Evolutionary conservation across 2,888 invertebrate species (phyloP).

Genomic region (Meiosimyza platycephala): DNA sequence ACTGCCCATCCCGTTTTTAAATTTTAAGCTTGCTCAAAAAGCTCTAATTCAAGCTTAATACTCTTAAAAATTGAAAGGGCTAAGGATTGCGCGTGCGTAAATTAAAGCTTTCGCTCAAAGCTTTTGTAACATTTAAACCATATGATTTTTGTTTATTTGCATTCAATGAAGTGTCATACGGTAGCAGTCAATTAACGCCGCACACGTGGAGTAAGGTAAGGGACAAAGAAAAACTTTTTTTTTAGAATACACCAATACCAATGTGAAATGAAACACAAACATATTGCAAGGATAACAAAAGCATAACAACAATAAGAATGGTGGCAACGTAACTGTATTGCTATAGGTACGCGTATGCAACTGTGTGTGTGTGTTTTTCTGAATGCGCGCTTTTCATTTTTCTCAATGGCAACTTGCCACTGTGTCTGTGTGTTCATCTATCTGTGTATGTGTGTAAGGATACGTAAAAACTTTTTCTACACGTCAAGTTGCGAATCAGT

Average conservation of each 20-base stretch:
- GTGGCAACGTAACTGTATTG: neutral
- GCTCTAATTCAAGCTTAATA: too few relatives aligned
- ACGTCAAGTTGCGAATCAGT: conserved; percentile 52
- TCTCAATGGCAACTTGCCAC: conserved; percentile 3
- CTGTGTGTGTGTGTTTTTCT: conserved; percentile 10
- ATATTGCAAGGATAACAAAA: conserved; percentile 6
- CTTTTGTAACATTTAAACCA: conserved; percentile 43
- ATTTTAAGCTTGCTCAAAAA: too few relatives aligned
- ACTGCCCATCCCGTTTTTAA: too few relatives aligned
- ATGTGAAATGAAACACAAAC: neutral
- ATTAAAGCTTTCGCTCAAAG: neutral
- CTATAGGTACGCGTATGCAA: neutral
- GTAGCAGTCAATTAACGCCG: conserved; percentile 50
- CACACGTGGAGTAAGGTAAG: neutral
- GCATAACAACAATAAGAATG: neutral
- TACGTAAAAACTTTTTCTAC: conserved; percentile 22
- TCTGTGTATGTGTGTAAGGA: neutral
- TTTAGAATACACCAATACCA: neutral
- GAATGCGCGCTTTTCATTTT: conserved; percentile 30
- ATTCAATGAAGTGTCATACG: conserved; percentile 10
- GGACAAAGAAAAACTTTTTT: neutral
- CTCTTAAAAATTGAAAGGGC: too few relatives aligned
- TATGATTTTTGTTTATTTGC: conserved; percentile 54
- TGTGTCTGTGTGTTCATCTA: conserved; percentile 41
- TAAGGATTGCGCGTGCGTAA: too few relatives aligned